Evolutionary conservation across 2,797 vertebrate species (phyloP), one percentile per base, ranked within the genome.

Genomic region (Graptemys geographica): DNA sequence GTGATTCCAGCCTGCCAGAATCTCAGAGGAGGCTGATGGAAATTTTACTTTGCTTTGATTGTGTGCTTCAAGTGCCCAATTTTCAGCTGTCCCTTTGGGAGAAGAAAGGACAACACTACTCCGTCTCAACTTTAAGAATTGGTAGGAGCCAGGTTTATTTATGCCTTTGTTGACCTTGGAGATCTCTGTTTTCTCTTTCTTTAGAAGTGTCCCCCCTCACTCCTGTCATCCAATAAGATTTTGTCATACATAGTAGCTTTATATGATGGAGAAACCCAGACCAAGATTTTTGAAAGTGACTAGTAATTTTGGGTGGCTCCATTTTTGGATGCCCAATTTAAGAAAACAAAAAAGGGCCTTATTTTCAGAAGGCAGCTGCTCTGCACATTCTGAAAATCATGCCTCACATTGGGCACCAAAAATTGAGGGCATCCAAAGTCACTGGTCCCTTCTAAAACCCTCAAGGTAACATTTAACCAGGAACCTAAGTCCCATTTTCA

Each of bases 121-220:
- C 59, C 21, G 2, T 57, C 65, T 74, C 65, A 37, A 21, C 93
- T 96, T 94, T 90, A 31, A 93, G 93, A 51, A 81, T 33, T 88
- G 76, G 92, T 37, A 84, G 57, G 62, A 93, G 41, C 41, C n/a
- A 88, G 25, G 81, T 92, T 94, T 90, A 95, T 93, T 95, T 97
- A 92, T 96, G 96, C 44, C 69, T 90, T 49, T 83, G 62, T 80
- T 11, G 0, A 33, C 93, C 52, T 31, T 89, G 52, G 90, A 91
- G 92, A 89, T 83, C 55, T 88, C 49, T 9, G 2, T 3, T 49
- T 85, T 52, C 78, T 41, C 16, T 85, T 93, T 72, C 62, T 49
- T 83, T 93, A 65, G 5, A 65, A 83, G 27, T 62, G 4, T 90
- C 69, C 27, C 69, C 23, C 62, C 15, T 84, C 13, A 8, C 6